phyloP scores from a whole-genome alignment of 2,888 invertebrate species.

The Sphaerophoria taeniata region DNA sequence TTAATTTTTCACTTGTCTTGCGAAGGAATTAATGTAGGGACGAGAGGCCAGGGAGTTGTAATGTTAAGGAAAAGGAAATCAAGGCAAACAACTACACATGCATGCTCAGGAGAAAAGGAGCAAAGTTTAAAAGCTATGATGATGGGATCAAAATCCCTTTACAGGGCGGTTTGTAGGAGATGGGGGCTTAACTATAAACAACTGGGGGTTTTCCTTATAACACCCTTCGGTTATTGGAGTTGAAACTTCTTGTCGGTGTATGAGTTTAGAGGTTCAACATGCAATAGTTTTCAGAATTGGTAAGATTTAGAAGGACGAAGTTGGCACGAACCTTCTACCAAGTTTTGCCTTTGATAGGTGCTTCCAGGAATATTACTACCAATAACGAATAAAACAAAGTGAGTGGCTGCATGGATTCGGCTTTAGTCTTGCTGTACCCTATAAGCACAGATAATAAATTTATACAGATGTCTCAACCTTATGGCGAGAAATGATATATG shows the following conservation, averaged over 20 bases:
- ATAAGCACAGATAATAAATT: too few species aligned
- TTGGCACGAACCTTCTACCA: conserved; percentile 65
- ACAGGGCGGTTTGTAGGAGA: background rate
- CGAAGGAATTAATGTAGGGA: background rate
- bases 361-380: conserved; percentile 24
- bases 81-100: conserved; percentile 42
- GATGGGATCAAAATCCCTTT: conserved; percentile 50
- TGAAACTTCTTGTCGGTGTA: conserved; percentile 24
- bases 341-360: conserved; percentile 36
- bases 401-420: background rate
- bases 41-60: background rate
- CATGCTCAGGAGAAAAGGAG: conserved; percentile 2
- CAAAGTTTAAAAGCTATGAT: conserved; percentile 61
- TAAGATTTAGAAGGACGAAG: conserved; percentile 68
- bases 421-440: too few species aligned
- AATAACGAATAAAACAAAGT: background rate
- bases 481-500: too few species aligned
- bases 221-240: conserved; percentile 17
- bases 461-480: too few species aligned
- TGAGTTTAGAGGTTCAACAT: conserved; percentile 49
- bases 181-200: conserved; percentile 31
- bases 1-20: conserved; percentile 63
- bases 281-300: conserved; percentile 71
- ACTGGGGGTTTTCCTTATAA: conserved; percentile 16
- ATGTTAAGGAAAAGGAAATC: conserved; percentile 53